Percentiles rank a stretch among this genome's conserved stretches.
Conservation (phyloP, 2,113 vertebrate species). For the Narcine bancroftii region DNA sequence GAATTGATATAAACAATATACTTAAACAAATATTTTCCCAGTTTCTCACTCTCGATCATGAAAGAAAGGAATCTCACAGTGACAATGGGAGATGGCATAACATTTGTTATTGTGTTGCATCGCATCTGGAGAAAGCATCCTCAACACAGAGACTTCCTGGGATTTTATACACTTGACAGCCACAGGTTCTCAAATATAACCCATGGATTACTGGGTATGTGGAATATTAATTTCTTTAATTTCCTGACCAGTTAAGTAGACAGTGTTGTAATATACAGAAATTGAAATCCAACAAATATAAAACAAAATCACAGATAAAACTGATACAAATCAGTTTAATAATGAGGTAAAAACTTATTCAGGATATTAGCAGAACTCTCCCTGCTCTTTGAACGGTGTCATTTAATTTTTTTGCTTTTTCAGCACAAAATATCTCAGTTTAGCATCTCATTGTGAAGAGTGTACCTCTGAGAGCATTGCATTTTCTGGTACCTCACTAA, state of each 20-base stretch:
- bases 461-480: neutral
- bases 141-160: conserved; percentile 74
- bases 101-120: conserved; percentile 81
- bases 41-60: conserved; percentile 66
- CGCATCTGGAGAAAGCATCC: conserved; percentile 80
- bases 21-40: conserved; percentile 45
- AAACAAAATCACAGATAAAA: neutral
- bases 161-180: conserved; percentile 79
- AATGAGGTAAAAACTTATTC: neutral
- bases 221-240: no score
- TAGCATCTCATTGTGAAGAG: neutral
- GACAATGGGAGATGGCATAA: conserved; percentile 65
- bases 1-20: neutral
- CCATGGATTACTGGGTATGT: conserved; percentile 83
- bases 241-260: neutral
- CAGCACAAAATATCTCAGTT: neutral
- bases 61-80: conserved; percentile 67
- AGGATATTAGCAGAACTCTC: neutral
- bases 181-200: conserved; percentile 68
- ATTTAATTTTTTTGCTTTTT: neutral
- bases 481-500: neutral
- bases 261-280: neutral
- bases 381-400: neutral
- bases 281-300: neutral
- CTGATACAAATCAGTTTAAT: neutral